Evolutionary conservation across 2,113 vertebrate species (phyloP).

Genomic region (Nicator chloris): DNA sequence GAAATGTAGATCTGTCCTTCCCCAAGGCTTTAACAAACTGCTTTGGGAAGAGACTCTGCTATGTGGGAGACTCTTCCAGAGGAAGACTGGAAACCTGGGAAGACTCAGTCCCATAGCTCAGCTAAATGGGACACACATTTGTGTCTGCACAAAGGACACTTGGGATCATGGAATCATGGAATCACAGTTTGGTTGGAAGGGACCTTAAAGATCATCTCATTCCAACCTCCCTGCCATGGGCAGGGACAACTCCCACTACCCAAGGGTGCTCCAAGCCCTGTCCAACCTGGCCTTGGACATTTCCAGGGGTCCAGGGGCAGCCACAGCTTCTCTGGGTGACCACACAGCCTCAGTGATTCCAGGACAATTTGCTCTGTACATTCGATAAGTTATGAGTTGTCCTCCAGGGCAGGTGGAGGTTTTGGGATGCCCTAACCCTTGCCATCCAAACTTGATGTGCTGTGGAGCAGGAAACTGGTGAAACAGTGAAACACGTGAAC

Average conservation of each 20-base stretch:
- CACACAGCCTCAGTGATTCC: not conserved
- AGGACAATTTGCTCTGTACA: not conserved
- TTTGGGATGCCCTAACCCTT: not conserved
- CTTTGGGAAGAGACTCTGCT: not conserved
- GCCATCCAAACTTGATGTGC: not conserved
- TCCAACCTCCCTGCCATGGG: not conserved
- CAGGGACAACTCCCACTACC: not conserved
- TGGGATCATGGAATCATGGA: rapidly evolving
- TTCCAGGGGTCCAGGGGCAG: not conserved
- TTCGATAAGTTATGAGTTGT: not conserved
- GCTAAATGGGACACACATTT: not conserved
- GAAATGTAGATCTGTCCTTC: not conserved
- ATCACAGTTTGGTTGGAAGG: not conserved
- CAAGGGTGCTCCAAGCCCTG: rapidly evolving
- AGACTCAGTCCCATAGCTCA: not conserved
- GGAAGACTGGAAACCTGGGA: not conserved
- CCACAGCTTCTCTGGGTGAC: not conserved
- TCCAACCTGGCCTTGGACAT: not conserved
- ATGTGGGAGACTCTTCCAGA: not conserved
- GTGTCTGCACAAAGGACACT: not conserved
- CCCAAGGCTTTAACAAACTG: not conserved
- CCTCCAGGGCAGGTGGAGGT: not conserved
- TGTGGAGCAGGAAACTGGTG: not conserved
- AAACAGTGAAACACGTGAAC: not conserved
- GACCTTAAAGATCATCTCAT: not conserved